These are phyloP conservation scores for Prunella fulvescens DNA, from an alignment of 2,113 vertebrate genomes.

Conservation along the genomic window DNA sequence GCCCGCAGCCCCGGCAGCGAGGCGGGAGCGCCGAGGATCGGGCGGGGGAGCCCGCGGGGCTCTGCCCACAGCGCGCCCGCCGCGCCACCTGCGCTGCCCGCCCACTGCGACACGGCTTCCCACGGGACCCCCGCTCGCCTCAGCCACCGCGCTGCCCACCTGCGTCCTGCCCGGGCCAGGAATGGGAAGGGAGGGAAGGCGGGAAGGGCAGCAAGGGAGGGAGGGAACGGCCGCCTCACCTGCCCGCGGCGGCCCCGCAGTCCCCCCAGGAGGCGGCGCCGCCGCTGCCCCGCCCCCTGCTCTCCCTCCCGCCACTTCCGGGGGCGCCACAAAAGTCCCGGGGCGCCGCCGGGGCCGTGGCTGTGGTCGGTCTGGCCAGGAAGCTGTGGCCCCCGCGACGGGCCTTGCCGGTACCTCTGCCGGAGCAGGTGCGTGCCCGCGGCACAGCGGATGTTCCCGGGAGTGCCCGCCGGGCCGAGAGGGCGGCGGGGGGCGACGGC, in stretches of 20 bases:
- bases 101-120: neutral
- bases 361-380: rapidly evolving
- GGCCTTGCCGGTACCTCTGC: neutral
- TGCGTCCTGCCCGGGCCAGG: neutral
- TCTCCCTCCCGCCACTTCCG: constrained; percentile 44
- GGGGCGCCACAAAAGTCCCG: constrained; percentile 59
- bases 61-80: neutral
- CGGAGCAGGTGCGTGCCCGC: neutral
- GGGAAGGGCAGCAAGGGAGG: too few relatives aligned
- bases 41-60: too few relatives aligned
- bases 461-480: too few relatives aligned
- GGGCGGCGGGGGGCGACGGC: rapidly evolving
- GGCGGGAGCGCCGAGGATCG: too few relatives aligned
- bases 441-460: neutral
- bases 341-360: neutral
- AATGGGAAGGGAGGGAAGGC: neutral
- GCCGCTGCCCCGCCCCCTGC: neutral
- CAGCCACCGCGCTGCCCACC: neutral
- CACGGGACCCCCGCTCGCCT: neutral
- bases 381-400: rapidly evolving
- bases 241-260: neutral
- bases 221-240: neutral
- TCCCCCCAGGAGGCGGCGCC: neutral
- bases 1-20: neutral
- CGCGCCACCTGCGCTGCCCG: neutral